Percentiles rank a stretch among this genome's conserved stretches.
Conservation (phyloP, 2,888 invertebrate species). For the Gisinianus flammeolus region DNA sequence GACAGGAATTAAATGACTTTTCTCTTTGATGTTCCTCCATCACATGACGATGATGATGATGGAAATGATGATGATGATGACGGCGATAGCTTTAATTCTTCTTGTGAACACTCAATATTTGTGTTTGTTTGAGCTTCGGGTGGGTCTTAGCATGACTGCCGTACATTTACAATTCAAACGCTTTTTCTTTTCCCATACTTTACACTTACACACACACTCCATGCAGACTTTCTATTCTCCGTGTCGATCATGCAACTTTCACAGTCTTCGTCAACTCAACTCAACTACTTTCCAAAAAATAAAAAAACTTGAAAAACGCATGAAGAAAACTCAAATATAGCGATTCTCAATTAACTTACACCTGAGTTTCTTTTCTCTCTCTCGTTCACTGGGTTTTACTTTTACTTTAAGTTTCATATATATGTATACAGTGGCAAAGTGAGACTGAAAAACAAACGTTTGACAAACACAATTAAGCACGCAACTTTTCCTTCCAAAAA, state of each 20-base stretch:
- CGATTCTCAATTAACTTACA: constrained; percentile 12
- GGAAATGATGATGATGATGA: not conserved
- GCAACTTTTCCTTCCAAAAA: too few species aligned
- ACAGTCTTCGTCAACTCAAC: too few species aligned
- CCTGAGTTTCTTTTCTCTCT: not conserved
- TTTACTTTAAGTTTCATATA: too few species aligned
- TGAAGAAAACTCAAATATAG: constrained; percentile 4
- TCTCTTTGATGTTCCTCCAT: constrained; percentile 21
- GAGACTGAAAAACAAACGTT: too few species aligned
- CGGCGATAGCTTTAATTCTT: constrained; percentile 14
- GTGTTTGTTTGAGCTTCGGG: constrained; percentile 33
- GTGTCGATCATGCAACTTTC: too few species aligned
- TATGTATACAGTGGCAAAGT: too few species aligned
- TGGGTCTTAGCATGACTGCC: constrained; percentile 15
- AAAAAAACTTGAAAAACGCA: too few species aligned
- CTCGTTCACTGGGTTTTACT: too few species aligned
- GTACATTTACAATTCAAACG: constrained; percentile 18
- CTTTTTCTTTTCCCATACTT: too few species aligned
- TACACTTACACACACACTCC: constrained; percentile 2
- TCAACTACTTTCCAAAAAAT: too few species aligned
- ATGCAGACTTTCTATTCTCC: too few species aligned
- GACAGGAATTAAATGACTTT: constrained; percentile 19
- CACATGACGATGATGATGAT: not conserved
- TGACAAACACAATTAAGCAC: too few species aligned
- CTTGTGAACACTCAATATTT: constrained; percentile 24